A percentile compares a stretch with the other conserved stretches of the same genome.
Conservation (phyloP, 1,140 invertebrate species). For the Diabrotica undecimpunctata region DNA sequence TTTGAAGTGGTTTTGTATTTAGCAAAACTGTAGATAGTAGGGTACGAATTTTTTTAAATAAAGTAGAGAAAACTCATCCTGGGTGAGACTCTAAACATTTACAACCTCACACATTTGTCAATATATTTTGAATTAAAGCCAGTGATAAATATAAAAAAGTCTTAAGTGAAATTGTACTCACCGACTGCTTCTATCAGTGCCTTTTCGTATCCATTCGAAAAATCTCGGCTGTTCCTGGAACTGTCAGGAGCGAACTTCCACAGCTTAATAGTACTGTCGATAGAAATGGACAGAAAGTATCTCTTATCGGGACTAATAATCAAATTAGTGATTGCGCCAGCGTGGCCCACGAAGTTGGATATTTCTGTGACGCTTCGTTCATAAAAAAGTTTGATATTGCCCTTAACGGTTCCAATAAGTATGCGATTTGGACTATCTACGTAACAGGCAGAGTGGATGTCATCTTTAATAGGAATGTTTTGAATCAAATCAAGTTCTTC, state of each 20-base stretch:
- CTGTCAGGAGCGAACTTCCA: constrained; percentile 25
- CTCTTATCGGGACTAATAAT: constrained; percentile 24
- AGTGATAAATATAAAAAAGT: too few species aligned
- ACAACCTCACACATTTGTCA: too few species aligned
- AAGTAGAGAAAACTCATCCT: too few species aligned
- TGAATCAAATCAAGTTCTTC: constrained; percentile 21
- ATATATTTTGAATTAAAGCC: too few species aligned
- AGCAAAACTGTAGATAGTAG: too few species aligned
- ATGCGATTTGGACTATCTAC: constrained; percentile 28
- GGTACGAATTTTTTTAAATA: too few species aligned
- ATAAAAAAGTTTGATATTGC: constrained; percentile 30
- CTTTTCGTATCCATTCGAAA: not conserved
- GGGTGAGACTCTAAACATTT: too few species aligned
- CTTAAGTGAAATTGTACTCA: not conserved
- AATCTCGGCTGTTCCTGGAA: constrained; percentile 17
- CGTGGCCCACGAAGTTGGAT: constrained; percentile 28
- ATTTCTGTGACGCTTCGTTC: constrained; percentile 23
- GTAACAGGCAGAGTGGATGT: constrained; percentile 30
- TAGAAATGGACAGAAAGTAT: constrained; percentile 29
- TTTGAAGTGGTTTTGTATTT: too few species aligned
- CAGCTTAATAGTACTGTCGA: constrained; percentile 26
- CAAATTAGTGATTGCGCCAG: constrained; percentile 20
- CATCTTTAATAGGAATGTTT: constrained; percentile 26
- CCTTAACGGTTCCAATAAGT: constrained; percentile 25
- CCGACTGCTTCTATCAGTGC: not conserved